phyloP scores from a whole-genome alignment of 1,140 invertebrate genomes.

The Cherax quadricarinatus region DNA sequence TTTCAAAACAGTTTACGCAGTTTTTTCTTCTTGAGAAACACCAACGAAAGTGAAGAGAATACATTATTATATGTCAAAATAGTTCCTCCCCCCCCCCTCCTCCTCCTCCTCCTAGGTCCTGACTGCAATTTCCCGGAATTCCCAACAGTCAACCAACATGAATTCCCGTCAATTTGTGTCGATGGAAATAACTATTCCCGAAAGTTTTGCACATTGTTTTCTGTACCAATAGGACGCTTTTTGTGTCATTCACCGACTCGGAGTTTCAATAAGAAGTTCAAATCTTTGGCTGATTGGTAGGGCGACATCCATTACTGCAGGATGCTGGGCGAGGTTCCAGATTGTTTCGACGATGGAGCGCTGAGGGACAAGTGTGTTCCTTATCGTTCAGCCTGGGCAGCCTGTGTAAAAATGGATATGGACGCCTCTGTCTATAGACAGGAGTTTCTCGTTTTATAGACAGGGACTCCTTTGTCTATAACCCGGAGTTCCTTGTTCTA shows the following conservation, averaged over 20 bases:
- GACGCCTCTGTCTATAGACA: no score
- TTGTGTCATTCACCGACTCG: constrained; percentile 56
- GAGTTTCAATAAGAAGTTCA: constrained; percentile 71
- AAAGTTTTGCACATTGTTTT: constrained; percentile 71
- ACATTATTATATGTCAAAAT: background rate
- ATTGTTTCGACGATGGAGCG: constrained; percentile 16
- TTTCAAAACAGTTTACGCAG: no score
- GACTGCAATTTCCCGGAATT: background rate
- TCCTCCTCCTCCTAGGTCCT: background rate
- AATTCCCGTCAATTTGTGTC: constrained; percentile 64
- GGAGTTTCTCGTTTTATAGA: no score
- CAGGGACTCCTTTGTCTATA: no score
- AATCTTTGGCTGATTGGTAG: constrained; percentile 66
- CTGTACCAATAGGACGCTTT: constrained; percentile 60
- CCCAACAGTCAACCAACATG: constrained; percentile 21
- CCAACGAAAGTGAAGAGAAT: background rate
- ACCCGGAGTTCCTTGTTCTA: no score
- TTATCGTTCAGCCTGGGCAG: background rate
- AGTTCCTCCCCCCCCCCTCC: background rate
- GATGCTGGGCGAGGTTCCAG: constrained; percentile 2
- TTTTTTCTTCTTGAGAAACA: background rate
- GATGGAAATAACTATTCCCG: constrained; percentile 67
- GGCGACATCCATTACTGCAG: constrained; percentile 52
- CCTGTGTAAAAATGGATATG: no score
- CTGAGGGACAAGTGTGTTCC: background rate